A percentile compares a stretch with the other conserved stretches of the same genome.
phyloP scores from a whole-genome alignment of 2,888 invertebrate genomes.

The Pandemis cinnamomeana region DNA sequence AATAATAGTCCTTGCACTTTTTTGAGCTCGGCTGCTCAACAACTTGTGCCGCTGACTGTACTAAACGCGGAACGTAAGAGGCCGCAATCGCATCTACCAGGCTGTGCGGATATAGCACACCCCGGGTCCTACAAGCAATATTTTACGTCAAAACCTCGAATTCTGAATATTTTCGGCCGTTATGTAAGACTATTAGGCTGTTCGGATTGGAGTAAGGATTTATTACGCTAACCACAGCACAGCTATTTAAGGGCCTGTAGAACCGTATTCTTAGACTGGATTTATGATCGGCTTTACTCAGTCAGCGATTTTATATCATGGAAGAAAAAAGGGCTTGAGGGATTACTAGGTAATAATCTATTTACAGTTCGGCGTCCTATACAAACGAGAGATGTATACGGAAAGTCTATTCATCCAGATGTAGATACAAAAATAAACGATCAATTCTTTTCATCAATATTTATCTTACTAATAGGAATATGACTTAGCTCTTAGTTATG shows the following conservation, averaged over 20 bases:
- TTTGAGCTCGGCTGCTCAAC: background rate
- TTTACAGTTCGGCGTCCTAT: background rate
- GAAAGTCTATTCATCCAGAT: background rate
- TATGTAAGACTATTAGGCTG: conserved; percentile 43
- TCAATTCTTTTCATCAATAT: background rate
- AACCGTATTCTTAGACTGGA: conserved; percentile 13
- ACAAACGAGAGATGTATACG: background rate
- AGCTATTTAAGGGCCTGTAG: conserved; percentile 45
- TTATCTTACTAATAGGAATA: background rate
- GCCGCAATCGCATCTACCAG: background rate
- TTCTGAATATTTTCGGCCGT: conserved; percentile 46
- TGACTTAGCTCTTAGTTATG: background rate
- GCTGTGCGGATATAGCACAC: background rate
- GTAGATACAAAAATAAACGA: background rate
- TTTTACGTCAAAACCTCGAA: conserved; percentile 49
- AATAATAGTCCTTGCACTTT: background rate
- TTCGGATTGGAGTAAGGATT: conserved; percentile 49
- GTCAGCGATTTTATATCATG: conserved; percentile 25
- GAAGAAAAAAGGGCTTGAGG: background rate
- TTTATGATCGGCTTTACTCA: conserved; percentile 32
- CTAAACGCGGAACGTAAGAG: background rate
- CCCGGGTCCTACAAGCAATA: conserved; percentile 44
- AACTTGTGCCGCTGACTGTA: background rate
- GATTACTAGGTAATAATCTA: background rate
- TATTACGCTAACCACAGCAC: conserved; percentile 48